Conservation (phyloP, 1,140 invertebrate species). For the Heliothis virescens region DNA sequence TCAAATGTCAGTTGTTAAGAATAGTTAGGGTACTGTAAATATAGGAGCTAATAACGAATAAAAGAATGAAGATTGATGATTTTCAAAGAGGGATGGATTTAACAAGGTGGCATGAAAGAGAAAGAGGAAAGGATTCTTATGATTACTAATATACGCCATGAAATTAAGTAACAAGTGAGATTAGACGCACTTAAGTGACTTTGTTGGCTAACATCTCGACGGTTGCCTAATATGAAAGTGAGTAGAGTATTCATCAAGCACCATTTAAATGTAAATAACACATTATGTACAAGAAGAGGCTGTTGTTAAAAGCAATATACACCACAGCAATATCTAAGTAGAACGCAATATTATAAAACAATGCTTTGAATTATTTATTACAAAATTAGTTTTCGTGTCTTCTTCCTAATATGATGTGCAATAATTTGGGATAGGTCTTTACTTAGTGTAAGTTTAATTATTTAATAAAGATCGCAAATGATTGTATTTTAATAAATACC, state of each 20-base stretch:
- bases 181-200: no score
- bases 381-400: constrained; percentile 49
- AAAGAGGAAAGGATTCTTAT: no score
- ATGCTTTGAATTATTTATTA: constrained; percentile 58
- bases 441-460: constrained; percentile 44
- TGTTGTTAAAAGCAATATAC: neutral
- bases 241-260: neutral
- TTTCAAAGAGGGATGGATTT: no score
- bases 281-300: constrained; percentile 9
- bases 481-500: constrained; percentile 10
- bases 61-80: constrained; percentile 9
- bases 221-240: no score
- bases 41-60: constrained; percentile 18
- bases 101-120: no score
- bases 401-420: constrained; percentile 71
- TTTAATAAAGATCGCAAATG: neutral
- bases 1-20: constrained; percentile 27
- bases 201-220: no score
- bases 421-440: constrained; percentile 65
- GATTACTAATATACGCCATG: neutral
- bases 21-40: constrained; percentile 43
- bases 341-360: constrained; percentile 18
- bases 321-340: constrained; percentile 10
- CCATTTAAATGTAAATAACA: constrained; percentile 23
- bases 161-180: neutral